A percentile compares a stretch with the other conserved stretches of the same genome.
phyloP scores from a whole-genome alignment of 2,113 vertebrate species.

The Rallus limicola region DNA sequence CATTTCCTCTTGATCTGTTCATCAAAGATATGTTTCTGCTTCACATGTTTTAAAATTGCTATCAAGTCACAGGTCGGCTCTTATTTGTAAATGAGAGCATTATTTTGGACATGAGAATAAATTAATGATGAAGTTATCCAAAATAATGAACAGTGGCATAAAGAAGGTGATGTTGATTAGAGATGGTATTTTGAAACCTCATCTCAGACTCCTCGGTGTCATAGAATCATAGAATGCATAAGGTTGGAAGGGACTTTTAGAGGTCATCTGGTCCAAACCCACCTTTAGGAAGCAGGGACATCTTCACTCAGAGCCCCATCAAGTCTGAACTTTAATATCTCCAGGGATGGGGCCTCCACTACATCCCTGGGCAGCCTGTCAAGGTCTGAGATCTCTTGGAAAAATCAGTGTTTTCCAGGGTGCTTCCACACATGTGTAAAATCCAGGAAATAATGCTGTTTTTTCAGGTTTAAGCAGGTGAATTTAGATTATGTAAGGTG shows the following conservation, averaged over 20 bases:
- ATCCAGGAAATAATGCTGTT: background rate
- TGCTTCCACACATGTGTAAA: background rate
- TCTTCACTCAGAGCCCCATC: too few species aligned
- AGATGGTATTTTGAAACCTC: background rate
- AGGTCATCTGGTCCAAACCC: too few species aligned
- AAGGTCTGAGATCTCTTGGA: background rate
- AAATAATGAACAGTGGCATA: background rate
- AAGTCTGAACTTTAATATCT: too few species aligned
- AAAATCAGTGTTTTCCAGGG: background rate
- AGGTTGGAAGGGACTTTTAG: too few species aligned
- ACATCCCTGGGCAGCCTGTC: too few species aligned
- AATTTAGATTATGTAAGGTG: background rate
- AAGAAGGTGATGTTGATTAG: fast-evolving
- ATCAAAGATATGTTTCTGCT: background rate
- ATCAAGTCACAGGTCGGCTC: background rate
- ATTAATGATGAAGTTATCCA: background rate
- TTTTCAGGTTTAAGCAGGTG: background rate
- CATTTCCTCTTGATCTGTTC: background rate
- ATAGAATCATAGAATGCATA: too few species aligned
- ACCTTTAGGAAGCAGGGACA: too few species aligned
- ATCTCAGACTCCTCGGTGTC: background rate
- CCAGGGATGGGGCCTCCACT: too few species aligned
- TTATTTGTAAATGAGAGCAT: background rate
- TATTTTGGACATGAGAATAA: background rate
- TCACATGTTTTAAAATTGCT: background rate